Base-by-base conservation (phyloP, 2,888 invertebrate species). In the Tipula lateralis region DNA sequence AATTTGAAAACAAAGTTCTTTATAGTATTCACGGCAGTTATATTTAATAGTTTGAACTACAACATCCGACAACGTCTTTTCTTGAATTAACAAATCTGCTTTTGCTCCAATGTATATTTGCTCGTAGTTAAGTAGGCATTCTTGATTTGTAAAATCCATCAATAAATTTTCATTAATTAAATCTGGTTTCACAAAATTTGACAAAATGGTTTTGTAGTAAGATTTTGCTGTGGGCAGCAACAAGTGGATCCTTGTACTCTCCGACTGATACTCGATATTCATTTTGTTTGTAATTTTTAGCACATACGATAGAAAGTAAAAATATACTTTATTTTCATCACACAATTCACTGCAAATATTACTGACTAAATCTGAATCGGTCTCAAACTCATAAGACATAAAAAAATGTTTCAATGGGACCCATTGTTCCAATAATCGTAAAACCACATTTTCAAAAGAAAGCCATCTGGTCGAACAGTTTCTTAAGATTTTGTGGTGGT, bases 251-350 rank as follows among this genome's bases (percentile, higher is more conserved):
- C 32, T 2, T 2, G 32, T 2, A 4, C 3, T 2, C 6, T 32
- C 32, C 3, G 32, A 32, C 32, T 32, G 32, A 6, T 4, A 32
- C 6, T 32, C 32, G n/a, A n/a, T n/a, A n/a, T n/a, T n/a, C 50
- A 85, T 85, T 80, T 84, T 24, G 16, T 83, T 83, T 19, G 83
- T 83, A 83, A 83, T 32, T 7, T 83, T 83, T 32, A 83, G 34
- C 0, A 83, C 16, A 83, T 83, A 83, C n/a, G 30, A n/a, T 7
- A 83, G 4, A 83, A 83, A 83, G 19, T 83, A 34, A n/a, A 83
- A 83, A 32, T 36, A 36, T 36, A 36, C 12, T 36, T 36, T 36
- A 36, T 36, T 12, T 36, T 36, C 36, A 5, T 6, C 36, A 9
- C 9, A 36, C 36, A 36, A 9, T 12, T 36, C 36, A 12, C 36